Base-by-base conservation (phyloP, 2,888 invertebrate species). In the Ceramica pisi region DNA sequence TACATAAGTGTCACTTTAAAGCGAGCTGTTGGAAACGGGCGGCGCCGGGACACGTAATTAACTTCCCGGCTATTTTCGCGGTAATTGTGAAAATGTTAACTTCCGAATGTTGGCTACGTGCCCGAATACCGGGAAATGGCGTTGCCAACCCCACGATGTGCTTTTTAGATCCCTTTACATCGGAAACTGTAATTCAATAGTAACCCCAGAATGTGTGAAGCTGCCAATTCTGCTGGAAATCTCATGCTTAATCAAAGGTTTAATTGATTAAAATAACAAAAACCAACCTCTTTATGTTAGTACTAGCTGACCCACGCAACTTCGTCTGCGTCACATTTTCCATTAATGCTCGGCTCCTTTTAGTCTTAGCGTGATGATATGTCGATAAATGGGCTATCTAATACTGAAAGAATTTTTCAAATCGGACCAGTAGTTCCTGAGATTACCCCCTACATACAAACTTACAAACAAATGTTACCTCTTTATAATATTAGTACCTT, bases 71-170 rank as follows among this genome's bases (percentile, higher is more conserved):
- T 69, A 55, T 67, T 62, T 44, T 57, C 80, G 46, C 23, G 44
- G 75, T 80, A 76, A 75, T 69, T 81, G 64, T 50, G 56, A 61
- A 61, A 69, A 69, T 62, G 46, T 55, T 56, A 65, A 64, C 56
- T 56, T 23, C 48, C 10, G 35, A n/a, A 19, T 53, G 56, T 74
- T 80, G 78, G 78, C 75, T 50, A 5, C 19, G 56, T 35, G 56
- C 80, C 78, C 68, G 44, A 46, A 16, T 46, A 10, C 46, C 0
- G 19, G 31, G 10, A 46, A 59, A 38, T 23, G 21, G 38, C 41
- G 31, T 31, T 23, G 23, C 8, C 26, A n/a, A 9, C 31, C 6
- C 10, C 21, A 56, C 56, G 2, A 56, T 26, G 44, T 57, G 72
- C 26, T 26, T n/a, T n/a, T 21, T 14, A 9, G 16, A 73, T 9